These are phyloP conservation scores for Gracilinanus agilis DNA, from an alignment of 2,113 vertebrate genomes.

Conservation along the genomic window DNA sequence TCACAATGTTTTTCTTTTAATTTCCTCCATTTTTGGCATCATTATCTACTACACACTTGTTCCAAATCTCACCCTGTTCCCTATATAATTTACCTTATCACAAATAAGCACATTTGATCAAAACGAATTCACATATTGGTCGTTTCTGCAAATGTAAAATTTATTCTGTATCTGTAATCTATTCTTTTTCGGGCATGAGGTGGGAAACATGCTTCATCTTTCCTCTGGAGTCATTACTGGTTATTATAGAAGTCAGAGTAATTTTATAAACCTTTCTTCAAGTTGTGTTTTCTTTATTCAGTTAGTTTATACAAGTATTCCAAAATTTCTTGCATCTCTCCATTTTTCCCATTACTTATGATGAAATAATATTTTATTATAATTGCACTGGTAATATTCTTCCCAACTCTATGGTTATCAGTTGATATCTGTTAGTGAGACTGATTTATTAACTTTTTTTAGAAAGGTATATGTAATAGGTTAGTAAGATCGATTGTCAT, in stretches of 20 bases:
- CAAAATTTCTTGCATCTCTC: background rate
- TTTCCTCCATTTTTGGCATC: background rate
- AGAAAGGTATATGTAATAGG: background rate
- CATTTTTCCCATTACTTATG: background rate
- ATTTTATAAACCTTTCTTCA: background rate
- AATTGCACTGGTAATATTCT: background rate
- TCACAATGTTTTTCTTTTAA: background rate
- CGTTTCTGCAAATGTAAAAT: background rate
- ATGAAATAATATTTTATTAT: background rate
- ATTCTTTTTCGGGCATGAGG: background rate
- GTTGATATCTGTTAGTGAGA: background rate
- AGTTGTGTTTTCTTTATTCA: background rate
- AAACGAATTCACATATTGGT: background rate
- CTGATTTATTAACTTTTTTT: background rate
- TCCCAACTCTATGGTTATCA: background rate
- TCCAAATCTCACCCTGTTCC: background rate
- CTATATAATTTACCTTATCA: background rate
- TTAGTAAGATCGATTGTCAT: background rate
- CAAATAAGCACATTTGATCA: background rate
- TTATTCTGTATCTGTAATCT: background rate
- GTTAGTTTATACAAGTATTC: background rate
- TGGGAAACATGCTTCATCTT: background rate
- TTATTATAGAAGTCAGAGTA: background rate
- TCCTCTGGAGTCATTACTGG: background rate
- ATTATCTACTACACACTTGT: too few relatives aligned